Evolutionary conservation across 2,113 vertebrate genomes (phyloP).

Genomic region (Eira barbara): DNA sequence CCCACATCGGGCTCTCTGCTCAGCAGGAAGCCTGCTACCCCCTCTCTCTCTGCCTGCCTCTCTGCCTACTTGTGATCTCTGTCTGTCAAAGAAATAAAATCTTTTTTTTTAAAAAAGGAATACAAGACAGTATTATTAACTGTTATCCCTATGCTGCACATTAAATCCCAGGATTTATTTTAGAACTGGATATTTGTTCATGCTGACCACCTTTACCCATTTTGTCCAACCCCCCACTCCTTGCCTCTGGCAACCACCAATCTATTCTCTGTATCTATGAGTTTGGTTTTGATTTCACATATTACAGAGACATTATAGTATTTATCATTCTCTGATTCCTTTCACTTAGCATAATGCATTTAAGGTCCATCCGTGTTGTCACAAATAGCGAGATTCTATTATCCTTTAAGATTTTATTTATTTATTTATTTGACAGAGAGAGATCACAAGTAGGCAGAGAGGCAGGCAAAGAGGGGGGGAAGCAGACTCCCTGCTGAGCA

Average conservation of each 20-base stretch:
- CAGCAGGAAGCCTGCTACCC: too few relatives aligned
- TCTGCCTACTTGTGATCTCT: too few relatives aligned
- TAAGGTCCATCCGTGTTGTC: not conserved
- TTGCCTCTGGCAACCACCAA: not conserved
- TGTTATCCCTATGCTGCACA: not conserved
- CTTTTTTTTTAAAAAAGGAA: too few relatives aligned
- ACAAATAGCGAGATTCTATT: not conserved
- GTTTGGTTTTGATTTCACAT: not conserved
- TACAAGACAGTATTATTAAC: not conserved
- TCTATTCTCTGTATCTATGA: not conserved
- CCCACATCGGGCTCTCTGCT: too few relatives aligned
- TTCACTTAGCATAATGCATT: not conserved
- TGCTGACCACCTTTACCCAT: not conserved
- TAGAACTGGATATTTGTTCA: not conserved
- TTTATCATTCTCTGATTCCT: not conserved
- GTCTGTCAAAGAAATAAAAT: too few relatives aligned
- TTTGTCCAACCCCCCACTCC: not conserved
- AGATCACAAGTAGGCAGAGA: too few relatives aligned
- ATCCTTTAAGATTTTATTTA: not conserved
- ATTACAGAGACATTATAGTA: not conserved
- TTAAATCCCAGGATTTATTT: not conserved
- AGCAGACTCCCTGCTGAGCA: too few relatives aligned
- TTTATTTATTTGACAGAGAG: too few relatives aligned
- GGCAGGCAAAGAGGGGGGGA: too few relatives aligned
- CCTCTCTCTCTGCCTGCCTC: too few relatives aligned